Base-by-base conservation (phyloP, 2,113 vertebrate genomes). In the Osmerus mordax region DNA sequence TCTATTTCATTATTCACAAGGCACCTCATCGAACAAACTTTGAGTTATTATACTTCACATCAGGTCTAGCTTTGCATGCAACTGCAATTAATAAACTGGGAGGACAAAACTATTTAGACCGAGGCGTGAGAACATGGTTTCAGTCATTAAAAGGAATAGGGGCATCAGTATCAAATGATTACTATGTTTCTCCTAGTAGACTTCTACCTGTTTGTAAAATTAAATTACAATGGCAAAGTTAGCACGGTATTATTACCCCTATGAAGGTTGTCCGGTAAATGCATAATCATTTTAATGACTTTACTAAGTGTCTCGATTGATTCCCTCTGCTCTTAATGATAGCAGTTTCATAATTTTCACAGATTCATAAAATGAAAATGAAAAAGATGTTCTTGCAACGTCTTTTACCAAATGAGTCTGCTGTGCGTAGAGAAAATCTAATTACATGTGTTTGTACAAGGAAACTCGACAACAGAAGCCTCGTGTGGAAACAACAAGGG, bases 391-490 rank as follows among this genome's bases (percentile, higher is more conserved):
- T 47, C 41, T 11, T 2, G 41, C 41, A 47, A 47, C 41, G 9
- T 47, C 41, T 47, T 47, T 47, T 47, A 47, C 32, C 64, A 60
- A 36, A 32, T 71, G 56, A 58, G 15, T 62, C 36, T 13, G 41
- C 59, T 12, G 41, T 3, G 71, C 53, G 4, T 16, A 2, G 21
- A 15, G 28, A 11, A 36, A 55, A 14, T 58, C 70, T 19, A 19
- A 83, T 76, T 78, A 76, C 28, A 15, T 18, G 52, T 73, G 70
- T 72, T 60, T 65, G 29, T 51, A 6, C 23, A 62, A 28, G 71
- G 62, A 14, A 62, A 62, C 60, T 3, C 13, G 54, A 32, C 53
- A 36, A 62, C 21, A 76, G 7, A 11, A 2, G 63, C 4, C 59
- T 21, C 32, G 71, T 51, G 9, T 65, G 62, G 55, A 8, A 13